Evolutionary conservation across 2,888 invertebrate genomes (phyloP), one percentile per base, ranked within the genome.

Genomic region (Megamerina dolium): DNA sequence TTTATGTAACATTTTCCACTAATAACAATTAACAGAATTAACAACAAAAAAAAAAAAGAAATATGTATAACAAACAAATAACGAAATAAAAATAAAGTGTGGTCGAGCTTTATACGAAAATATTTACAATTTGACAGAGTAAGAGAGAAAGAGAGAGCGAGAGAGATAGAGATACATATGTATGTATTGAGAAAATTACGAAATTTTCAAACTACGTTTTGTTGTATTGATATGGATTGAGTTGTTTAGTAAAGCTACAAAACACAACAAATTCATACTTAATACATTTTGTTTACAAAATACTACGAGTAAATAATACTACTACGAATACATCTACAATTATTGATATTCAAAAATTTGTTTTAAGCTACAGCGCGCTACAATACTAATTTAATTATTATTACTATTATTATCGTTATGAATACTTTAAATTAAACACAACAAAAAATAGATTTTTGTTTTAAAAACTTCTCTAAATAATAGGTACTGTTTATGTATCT

Each of bases 41-140:
- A 31, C 16, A 31, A 27, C 13, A n/a, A 27, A 27, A 27, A 27
- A 10, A 27, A 27, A 27, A 27, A n/a, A 27, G 10, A 4, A 27
- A 27, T 27, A 27, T 27, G 13, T 27, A 27, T n/a, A 27, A 27
- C 10, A 27, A 27, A 27, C n/a, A n/a, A n/a, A n/a, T n/a, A n/a
- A n/a, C n/a, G n/a, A n/a, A n/a, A n/a, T n/a, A 23, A 31, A 31
- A 31, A 31, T 31, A 36, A 32, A 30, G 33, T 43, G 32, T 43
- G 37, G 41, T 42, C 14, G 31, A 14, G 9, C 14, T 14, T 31
- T 31, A 14, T 14, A 31, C 32, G 49, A 45, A 37, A 50, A 58
- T 63, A 63, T 63, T 56, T 63, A 63, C 64, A 63, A 55, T 52
- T 61, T 57, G 53, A 51, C 37, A 47, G n/a, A n/a, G n/a, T n/a